Base-by-base conservation (phyloP, 1,140 invertebrate genomes). In the Lepidurus arcticus region DNA sequence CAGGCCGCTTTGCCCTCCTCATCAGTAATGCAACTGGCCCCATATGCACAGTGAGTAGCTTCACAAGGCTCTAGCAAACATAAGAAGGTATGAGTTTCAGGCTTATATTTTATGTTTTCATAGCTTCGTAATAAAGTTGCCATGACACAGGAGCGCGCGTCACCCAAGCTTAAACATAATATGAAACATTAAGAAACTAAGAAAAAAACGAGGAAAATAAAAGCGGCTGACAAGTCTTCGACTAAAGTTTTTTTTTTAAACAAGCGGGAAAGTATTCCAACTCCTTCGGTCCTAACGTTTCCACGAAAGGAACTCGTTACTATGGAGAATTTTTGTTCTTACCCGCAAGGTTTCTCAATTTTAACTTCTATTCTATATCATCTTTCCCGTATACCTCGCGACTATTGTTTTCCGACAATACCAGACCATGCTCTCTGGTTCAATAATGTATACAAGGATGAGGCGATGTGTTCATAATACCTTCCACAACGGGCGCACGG, bases 1-100 rank as follows among this genome's bases (percentile, higher is more conserved):
- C 91, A 95, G 74, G 90, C 88, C 10, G 90, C 91, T 44, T 87
- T 87, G 16, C 89, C 90, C 47, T 88, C 53, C 53, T 65, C 53
- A 65, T 65, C 53, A n/a, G 53, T 65, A 65, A 65, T 65, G 53
- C 53, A 65, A 21, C 53, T 65, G 16, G 53, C 53, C 53, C 53
- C 53, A 16, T 65, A 65, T 65, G 53, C 53, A 65, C 53, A 65
- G 21, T 65, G 53, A 5, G 53, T 65, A 65, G 53, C 53, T 65
- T 65, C 53, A 16, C 53, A 65, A 65, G 53, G 53, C 21, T 65
- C 53, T 65, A 65, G 10, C 53, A 65, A 21, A 34, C 16, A 65
- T 65, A 65, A 65, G 53, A 21, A 9, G 8, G 1, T 65, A 65
- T 65, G n/a, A 65, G 53, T 65, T 9, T 10, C 21, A 65, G 21